Conservation (phyloP, 2,797 vertebrate species). For the Gadopsis bispinosus region DNA sequence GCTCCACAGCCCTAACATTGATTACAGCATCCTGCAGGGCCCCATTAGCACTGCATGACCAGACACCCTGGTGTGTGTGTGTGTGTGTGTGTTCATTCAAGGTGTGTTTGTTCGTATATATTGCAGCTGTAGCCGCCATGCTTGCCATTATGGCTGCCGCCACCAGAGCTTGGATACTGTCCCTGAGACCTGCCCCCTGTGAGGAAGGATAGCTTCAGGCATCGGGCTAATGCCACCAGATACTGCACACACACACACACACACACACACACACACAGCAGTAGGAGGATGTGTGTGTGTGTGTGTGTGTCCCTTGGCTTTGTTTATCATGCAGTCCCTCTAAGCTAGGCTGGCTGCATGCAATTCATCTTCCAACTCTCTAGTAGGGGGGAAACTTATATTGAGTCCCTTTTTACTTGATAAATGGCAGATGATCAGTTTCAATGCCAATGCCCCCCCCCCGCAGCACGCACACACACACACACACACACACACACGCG, state of each 20-base stretch:
- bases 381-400: constrained; percentile 67
- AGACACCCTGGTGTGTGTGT: constrained; percentile 14
- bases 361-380: constrained; percentile 69
- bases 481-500: background rate
- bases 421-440: constrained; percentile 74
- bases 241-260: background rate
- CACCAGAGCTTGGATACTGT: constrained; percentile 14
- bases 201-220: constrained; percentile 20
- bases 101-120: constrained; percentile 11
- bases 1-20: constrained; percentile 47
- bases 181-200: constrained; percentile 8
- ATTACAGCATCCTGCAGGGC: constrained; percentile 62
- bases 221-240: constrained; percentile 6
- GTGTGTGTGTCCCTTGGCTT: constrained; percentile 44
- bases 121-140: background rate
- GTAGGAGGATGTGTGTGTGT: background rate
- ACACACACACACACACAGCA: too few relatives aligned
- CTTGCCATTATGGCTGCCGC: background rate
- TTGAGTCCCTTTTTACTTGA: constrained; percentile 68
- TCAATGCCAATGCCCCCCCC: constrained; percentile 58
- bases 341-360: constrained; percentile 44
- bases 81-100: background rate
- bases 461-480: background rate
- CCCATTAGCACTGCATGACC: constrained; percentile 62
- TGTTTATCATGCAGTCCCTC: constrained; percentile 63